Base-by-base conservation (phyloP, 2,113 vertebrate genomes). In the Coturnix japonica region DNA sequence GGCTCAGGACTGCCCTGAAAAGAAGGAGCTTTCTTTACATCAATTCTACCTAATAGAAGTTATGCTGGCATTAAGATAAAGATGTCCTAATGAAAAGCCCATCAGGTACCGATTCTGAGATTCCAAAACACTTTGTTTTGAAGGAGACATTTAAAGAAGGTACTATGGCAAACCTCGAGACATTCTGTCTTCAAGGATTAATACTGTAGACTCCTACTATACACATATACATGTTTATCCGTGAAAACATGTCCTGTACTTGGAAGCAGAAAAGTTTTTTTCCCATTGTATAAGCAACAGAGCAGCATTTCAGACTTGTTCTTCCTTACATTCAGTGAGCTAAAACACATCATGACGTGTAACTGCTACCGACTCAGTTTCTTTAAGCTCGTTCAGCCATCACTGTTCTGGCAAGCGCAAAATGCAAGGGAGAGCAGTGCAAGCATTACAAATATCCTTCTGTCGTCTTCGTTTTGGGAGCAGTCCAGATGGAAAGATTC, bases 371-470 rank as follows among this genome's bases (percentile, higher is more conserved):
- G 37, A 39, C 89, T 76, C 71, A 18, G 41, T 61, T 89, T 69
- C 89, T 79, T 85, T 54, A 79, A 41, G 78, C 59, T 92, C 37
- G 8, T 53, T 79, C 84, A 83, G 85, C 53, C 77, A 78, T 87
- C 31, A 17, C 73, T 5, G 35, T 41, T 93, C 87, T 89, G 75
- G 85, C 89, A 87, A 85, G 28, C 85, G 72, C 77, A 89, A 86
- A 93, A 92, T 41, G 74, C 73, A 86, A 89, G 74, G 92, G 46
- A 81, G 73, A 85, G 81, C 84, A 66, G 51, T 66, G 28, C 56
- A 90, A 67, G 56, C 61, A 87, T 87, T 91, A 93, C 94, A 91
- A 89, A 89, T 61, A 91, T 81, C 89, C 93, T 89, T 92, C 91
- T 94, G 94, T 94, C 91, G 44, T 87, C 87, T 76, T 87, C 75